Evolutionary conservation across 2,888 invertebrate species (phyloP).

Genomic region (Euproctis similis): DNA sequence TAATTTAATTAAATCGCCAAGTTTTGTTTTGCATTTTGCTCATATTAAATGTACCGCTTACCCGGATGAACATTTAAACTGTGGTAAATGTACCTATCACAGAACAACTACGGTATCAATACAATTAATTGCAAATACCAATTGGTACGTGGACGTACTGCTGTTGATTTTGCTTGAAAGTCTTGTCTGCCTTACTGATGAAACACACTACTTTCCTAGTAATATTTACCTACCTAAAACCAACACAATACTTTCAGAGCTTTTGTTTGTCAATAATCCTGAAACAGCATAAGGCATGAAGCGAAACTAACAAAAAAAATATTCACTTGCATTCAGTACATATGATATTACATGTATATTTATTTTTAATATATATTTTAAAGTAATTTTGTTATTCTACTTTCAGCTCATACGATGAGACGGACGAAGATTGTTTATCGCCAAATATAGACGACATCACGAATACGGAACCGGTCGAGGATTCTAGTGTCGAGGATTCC

Average conservation of each 20-base stretch:
- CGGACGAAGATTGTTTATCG: constrained; percentile 80
- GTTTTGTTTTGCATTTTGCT: constrained; percentile 40
- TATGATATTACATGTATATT: too few relatives aligned
- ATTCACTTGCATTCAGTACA: constrained; percentile 69
- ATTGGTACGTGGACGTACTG: too few relatives aligned
- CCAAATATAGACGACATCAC: constrained; percentile 80
- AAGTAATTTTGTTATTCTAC: constrained; percentile 6
- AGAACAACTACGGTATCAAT: too few relatives aligned
- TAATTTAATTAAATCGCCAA: too few relatives aligned
- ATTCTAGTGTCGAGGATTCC: constrained; percentile 65
- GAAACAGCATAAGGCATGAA: constrained; percentile 57
- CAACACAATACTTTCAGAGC: constrained; percentile 37
- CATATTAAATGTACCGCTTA: constrained; percentile 44
- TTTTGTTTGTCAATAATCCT: constrained; percentile 60
- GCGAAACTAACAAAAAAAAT: constrained; percentile 59
- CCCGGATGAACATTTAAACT: constrained; percentile 14
- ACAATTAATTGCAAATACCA: too few relatives aligned
- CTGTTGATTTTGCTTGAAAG: constrained; percentile 46
- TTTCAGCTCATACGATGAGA: constrained; percentile 82
- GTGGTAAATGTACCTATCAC: constrained; percentile 20
- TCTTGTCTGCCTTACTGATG: constrained; percentile 73
- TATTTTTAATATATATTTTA: background rate
- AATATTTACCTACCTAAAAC: constrained; percentile 46
- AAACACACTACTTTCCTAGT: constrained; percentile 38
- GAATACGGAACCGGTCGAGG: constrained; percentile 62